These are phyloP conservation scores for Ceyx melanurus DNA, from an alignment of 2,113 vertebrate species.

Conservation along the genomic window DNA sequence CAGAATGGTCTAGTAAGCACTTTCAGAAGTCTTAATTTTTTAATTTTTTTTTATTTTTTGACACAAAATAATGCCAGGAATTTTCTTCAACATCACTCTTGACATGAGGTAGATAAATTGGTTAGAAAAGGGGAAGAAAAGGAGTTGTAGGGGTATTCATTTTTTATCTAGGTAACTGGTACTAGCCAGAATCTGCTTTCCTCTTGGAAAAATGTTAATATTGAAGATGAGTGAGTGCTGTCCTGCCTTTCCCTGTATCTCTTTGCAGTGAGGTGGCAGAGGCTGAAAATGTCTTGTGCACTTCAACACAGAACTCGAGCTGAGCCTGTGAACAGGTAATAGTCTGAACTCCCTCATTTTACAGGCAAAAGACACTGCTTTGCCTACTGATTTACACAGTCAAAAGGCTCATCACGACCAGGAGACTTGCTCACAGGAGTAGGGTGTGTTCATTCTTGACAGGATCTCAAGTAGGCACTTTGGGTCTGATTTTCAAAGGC, in stretches of 20 bases:
- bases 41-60: neutral
- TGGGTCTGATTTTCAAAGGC: neutral
- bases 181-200: neutral
- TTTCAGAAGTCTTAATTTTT: neutral
- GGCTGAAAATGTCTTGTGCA: neutral
- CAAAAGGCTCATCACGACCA: neutral
- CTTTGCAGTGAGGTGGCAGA: neutral
- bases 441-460: neutral
- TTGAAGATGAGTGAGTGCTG: neutral
- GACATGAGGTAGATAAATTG: neutral
- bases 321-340: neutral
- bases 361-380: constrained; percentile 5
- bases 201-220: neutral
- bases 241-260: neutral
- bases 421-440: neutral
- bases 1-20: neutral
- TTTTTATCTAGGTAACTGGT: neutral
- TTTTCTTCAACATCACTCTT: neutral
- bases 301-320: neutral
- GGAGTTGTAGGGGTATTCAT: neutral
- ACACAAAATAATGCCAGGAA: neutral
- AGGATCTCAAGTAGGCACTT: neutral
- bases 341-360: neutral
- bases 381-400: neutral
- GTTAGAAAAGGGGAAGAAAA: neutral